phyloP scores from a whole-genome alignment of 2,113 vertebrate genomes.

The Campylomormyrus numenius region DNA sequence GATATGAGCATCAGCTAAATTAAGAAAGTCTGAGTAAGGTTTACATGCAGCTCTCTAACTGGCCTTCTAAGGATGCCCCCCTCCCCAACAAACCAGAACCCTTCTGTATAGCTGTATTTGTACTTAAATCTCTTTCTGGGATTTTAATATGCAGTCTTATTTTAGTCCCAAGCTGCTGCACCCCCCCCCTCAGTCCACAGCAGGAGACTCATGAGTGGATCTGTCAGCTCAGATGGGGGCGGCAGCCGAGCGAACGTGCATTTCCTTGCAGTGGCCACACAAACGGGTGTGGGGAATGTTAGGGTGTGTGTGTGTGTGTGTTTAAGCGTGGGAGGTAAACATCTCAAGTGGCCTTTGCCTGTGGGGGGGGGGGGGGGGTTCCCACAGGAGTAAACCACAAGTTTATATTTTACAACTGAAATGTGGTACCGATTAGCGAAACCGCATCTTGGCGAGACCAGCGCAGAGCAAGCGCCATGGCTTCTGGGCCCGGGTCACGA shows the following conservation, averaged over 20 bases:
- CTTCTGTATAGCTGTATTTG: neutral
- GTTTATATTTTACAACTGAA: constrained; percentile 12
- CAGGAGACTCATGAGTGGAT: neutral
- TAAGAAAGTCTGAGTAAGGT: neutral
- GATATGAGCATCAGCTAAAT: neutral
- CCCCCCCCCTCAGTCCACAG: neutral
- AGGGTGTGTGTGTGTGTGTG: neutral
- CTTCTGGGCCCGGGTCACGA: neutral
- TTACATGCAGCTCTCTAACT: neutral
- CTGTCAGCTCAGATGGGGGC: neutral
- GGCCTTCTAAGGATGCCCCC: neutral
- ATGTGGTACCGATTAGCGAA: constrained; percentile 19
- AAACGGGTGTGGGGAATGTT: neutral
- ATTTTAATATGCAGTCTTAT: neutral
- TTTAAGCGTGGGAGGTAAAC: neutral
- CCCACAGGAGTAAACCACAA: constrained; percentile 8
- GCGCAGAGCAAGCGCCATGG: neutral
- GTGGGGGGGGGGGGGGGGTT: neutral
- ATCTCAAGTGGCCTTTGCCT: neutral
- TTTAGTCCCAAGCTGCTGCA: neutral
- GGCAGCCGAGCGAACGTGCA: neutral
- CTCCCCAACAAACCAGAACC: neutral
- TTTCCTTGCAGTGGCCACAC: neutral
- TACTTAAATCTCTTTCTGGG: neutral
- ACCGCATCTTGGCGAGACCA: neutral